Evolutionary conservation across 1,140 invertebrate genomes (phyloP).

Genomic region (Lutraria rhynchaena): DNA sequence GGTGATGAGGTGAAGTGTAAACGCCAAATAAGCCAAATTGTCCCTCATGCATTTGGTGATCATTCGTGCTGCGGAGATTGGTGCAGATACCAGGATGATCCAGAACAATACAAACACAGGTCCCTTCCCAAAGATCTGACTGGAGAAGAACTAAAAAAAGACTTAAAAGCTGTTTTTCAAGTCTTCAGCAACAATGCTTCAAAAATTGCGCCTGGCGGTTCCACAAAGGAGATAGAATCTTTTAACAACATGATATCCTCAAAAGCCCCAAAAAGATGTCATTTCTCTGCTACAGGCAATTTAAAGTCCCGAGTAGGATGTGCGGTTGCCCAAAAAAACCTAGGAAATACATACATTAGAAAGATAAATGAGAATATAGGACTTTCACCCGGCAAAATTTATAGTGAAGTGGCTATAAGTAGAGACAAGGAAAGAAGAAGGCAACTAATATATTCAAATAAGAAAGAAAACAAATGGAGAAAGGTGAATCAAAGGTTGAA

Average conservation of each 20-base stretch:
- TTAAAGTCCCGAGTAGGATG: background rate
- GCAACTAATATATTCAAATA: background rate
- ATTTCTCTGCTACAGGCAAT: conserved; percentile 18
- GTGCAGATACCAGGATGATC: conserved; percentile 22
- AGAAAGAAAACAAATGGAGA: background rate
- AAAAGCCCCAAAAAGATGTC: conserved; percentile 29
- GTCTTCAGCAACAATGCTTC: background rate
- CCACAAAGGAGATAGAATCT: conserved; percentile 17
- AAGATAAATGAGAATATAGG: background rate
- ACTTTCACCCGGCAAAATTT: conserved; percentile 14
- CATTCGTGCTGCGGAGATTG: conserved; percentile 20
- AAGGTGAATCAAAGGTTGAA: background rate
- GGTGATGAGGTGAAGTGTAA: background rate
- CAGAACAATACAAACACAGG: background rate
- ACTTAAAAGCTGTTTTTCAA: conserved; percentile 9
- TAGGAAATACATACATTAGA: background rate
- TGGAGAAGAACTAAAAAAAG: background rate
- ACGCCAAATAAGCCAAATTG: background rate
- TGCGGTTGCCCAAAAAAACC: conserved; percentile 32
- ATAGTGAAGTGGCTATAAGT: background rate
- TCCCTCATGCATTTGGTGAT: conserved; percentile 32
- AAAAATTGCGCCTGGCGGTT: conserved; percentile 18
- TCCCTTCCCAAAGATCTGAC: conserved; percentile 7
- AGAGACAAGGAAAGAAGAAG: background rate
- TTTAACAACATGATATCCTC: conserved; percentile 24